Conservation (phyloP, 2,797 vertebrate genomes). For the Setipinna tenuifilis region DNA sequence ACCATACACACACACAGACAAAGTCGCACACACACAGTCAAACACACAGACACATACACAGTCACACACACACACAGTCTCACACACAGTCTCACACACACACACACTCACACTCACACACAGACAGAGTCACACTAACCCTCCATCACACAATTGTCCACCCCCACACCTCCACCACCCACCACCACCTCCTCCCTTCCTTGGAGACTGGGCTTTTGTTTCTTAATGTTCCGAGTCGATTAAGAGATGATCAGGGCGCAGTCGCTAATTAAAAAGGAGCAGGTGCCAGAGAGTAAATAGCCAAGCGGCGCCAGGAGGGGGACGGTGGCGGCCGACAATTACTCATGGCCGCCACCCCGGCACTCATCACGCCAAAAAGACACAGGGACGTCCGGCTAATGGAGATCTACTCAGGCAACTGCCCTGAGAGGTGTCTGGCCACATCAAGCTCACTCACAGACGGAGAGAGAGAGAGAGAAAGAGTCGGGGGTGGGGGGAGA, state of each 20-base stretch:
- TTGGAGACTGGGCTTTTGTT: constrained; percentile 65
- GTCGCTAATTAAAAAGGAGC: constrained; percentile 66
- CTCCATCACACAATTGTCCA: neutral
- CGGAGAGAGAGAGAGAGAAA: neutral
- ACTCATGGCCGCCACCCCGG: constrained; percentile 56
- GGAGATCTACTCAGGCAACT: constrained; percentile 53
- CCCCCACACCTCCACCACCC: neutral
- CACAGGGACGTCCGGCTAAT: constrained; percentile 59
- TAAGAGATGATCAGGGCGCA: constrained; percentile 62
- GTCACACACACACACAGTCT: neutral
- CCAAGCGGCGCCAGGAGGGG: constrained; percentile 49
- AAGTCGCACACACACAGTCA: neutral
- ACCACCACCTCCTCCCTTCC: constrained; percentile 27
- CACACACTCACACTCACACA: neutral
- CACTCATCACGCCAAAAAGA: constrained; percentile 52
- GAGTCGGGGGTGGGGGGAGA: neutral
- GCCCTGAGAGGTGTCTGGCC: constrained; percentile 42
- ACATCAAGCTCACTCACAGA: constrained; percentile 18
- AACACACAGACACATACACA: neutral
- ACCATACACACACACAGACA: neutral
- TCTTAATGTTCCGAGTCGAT: constrained; percentile 73
- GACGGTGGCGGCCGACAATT: constrained; percentile 52
- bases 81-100: neutral
- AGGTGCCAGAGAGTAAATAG: constrained; percentile 66
- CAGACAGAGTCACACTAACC: neutral